Conservation (phyloP, 2,888 invertebrate genomes). For the Cosmorhoe ocellata region DNA sequence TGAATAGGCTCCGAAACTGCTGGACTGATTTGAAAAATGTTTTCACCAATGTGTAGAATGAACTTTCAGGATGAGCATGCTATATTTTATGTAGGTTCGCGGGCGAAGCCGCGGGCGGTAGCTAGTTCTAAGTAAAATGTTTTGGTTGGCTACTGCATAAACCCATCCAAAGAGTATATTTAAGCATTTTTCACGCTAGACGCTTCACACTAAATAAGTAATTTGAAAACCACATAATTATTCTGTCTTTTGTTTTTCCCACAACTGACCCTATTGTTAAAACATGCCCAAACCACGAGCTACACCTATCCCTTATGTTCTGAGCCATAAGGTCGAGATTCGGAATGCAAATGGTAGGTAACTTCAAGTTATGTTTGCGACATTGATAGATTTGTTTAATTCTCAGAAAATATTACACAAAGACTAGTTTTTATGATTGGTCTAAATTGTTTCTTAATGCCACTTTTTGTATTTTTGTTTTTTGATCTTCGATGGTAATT, state of each 20-base stretch:
- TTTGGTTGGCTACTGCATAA: conserved; percentile 37
- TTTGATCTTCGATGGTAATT: conserved; percentile 12
- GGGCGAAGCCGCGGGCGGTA: too few relatives aligned
- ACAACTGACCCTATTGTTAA: conserved; percentile 51
- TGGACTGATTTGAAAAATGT: too few relatives aligned
- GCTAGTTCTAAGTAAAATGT: too few relatives aligned
- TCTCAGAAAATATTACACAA: conserved; percentile 35
- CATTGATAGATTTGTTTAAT: conserved; percentile 64
- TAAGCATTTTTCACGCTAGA: conserved; percentile 73
- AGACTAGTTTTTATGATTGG: conserved; percentile 25
- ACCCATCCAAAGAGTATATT: conserved; percentile 45
- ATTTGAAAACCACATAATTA: conserved; percentile 65
- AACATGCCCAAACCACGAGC: conserved; percentile 25
- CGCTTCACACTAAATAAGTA: conserved; percentile 55
- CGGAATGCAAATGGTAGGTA: conserved; percentile 22
- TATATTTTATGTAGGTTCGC: too few relatives aligned
- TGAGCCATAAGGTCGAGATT: conserved; percentile 35
- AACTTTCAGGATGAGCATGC: too few relatives aligned
- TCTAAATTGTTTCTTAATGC: conserved; percentile 19
- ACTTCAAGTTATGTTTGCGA: conserved; percentile 45
- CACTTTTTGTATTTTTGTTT: conserved; percentile 17
- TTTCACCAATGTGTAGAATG: too few relatives aligned
- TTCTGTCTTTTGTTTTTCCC: conserved; percentile 65
- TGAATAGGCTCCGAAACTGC: too few relatives aligned
- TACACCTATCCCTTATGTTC: conserved; percentile 19